phyloP scores from a whole-genome alignment of 2,888 invertebrate genomes.

The Tricholauxania praeusta region DNA sequence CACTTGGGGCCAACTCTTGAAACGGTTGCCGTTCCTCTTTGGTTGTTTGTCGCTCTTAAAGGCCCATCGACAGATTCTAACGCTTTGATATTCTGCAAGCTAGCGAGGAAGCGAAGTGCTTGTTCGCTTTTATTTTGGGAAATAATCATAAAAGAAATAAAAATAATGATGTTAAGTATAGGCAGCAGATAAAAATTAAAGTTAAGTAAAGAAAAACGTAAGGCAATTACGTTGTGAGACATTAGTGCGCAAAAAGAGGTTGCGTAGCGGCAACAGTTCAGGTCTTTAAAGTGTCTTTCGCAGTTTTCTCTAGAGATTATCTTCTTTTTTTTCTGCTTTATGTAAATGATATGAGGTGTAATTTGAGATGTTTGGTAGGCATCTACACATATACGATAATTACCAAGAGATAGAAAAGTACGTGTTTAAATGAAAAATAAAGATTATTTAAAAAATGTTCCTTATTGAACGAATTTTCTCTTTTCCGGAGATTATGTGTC shows the following conservation, averaged over 20 bases:
- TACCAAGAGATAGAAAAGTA: too few species aligned
- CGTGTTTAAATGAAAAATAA: too few species aligned
- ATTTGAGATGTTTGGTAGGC: too few species aligned
- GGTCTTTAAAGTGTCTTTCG: too few species aligned
- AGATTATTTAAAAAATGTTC: too few species aligned
- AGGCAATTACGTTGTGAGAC: not conserved
- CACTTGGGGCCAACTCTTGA: conserved; percentile 52
- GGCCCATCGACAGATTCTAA: not conserved
- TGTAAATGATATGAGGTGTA: too few species aligned
- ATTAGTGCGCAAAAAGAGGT: not conserved
- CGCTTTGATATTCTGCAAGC: not conserved
- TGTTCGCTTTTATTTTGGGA: not conserved
- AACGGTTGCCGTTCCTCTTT: not conserved
- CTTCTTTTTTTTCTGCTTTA: too few species aligned
- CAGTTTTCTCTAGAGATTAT: too few species aligned
- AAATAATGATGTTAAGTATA: conserved; percentile 39
- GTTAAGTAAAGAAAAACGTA: not conserved
- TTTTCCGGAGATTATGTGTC: too few species aligned
- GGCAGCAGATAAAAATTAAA: conserved; percentile 27
- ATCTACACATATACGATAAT: too few species aligned
- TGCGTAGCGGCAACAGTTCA: not conserved
- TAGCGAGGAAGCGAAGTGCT: too few species aligned
- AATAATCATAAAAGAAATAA: conserved; percentile 40
- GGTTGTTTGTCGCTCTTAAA: conserved; percentile 1
- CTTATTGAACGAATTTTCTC: too few species aligned